Evolutionary conservation across 2,888 invertebrate genomes (phyloP), one percentile per base, ranked within the genome.

Genomic region (Nephrotoma flavescens): DNA sequence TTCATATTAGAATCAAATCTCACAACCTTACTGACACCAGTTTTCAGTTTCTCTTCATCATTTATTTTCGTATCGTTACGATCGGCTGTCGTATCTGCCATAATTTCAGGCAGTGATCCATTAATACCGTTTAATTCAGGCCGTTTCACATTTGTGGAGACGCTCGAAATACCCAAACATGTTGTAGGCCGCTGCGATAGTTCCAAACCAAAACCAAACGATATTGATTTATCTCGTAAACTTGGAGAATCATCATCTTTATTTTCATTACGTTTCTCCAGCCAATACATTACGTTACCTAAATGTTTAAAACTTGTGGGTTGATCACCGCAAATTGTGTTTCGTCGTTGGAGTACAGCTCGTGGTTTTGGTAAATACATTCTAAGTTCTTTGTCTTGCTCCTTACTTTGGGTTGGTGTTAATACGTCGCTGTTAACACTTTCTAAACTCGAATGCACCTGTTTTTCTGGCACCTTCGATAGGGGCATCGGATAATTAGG

Each of bases 281-380:
- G 94, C 96, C 96, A 96, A 89, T 96, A 94, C 92, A 95, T 92
- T 86, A 91, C 91, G 87, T 90, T 90, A 41, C 89, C 89, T 83
- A 90, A 87, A 88, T 90, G 89, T 47, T 91, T 90, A 88, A 90
- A 89, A 85, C 90, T 89, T 86, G 90, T 89, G 89, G 95, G 94
- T 92, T 95, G 95, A 89, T 96, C 95, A 15, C 98, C 97, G 89
- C 97, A 96, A 88, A 98, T 96, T 0, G 97, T 97, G 89, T 98
- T 97, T 19, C 98, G 93, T 11, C 98, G 93, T 90, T 96, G 96
- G 52, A 96, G 93, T 88, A 95, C 93, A 31, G 95, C 93, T 87
- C 95, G 93, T 7, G 97, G 96, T 91, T 95, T 96, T 2, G 95
- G 94, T 86, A 95, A 94, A 90, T 95, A 96, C 90, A 96, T 92